A percentile compares a stretch with the other conserved stretches of the same genome.
Evolutionary conservation across 2,113 vertebrate genomes (phyloP).

Genomic region (Gadus macrocephalus): DNA sequence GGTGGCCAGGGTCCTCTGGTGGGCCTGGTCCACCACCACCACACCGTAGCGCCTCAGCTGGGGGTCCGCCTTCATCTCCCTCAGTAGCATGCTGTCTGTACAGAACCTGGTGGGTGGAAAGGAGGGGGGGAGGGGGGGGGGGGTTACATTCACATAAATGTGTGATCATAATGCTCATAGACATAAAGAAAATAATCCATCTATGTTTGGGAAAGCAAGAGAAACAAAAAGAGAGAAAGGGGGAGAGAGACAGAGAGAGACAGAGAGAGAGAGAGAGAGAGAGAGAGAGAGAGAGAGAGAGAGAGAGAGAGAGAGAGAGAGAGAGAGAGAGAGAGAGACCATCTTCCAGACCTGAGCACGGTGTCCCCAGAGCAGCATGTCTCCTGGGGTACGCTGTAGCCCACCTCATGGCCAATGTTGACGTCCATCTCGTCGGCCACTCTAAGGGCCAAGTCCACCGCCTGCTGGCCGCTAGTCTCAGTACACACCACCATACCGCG

Average conservation of each 20-base stretch:
- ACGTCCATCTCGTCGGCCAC: conserved; percentile 89
- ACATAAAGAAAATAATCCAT: too few species aligned
- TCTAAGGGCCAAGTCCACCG: conserved; percentile 75
- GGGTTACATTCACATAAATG: too few species aligned
- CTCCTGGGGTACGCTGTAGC: conserved; percentile 80
- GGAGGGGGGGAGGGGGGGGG: not conserved
- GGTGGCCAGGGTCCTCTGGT: conserved; percentile 79
- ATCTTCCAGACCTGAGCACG: conserved; percentile 77
- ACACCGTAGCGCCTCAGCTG: conserved; percentile 74
- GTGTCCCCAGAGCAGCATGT: conserved; percentile 79
- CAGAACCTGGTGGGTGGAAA: conserved; percentile 72
- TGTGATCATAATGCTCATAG: too few species aligned
- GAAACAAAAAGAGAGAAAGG: too few species aligned
- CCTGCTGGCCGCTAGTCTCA: conserved; percentile 74
- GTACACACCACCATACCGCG: conserved; percentile 78
- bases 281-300: too few species aligned
- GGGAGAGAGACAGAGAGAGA: too few species aligned
- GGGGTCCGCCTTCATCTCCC: conserved; percentile 87
- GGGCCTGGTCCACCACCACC: conserved; percentile 82
- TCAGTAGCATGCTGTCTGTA: conserved; percentile 79
- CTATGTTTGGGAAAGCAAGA: too few species aligned
- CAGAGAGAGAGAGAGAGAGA: too few species aligned
- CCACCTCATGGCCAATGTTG: conserved; percentile 83
- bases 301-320: too few species aligned
- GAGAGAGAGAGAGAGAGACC: not conserved